Percentiles rank a stretch among this genome's conserved stretches.
Conservation (phyloP, 2,113 vertebrate genomes). For the Condylura cristata region DNA sequence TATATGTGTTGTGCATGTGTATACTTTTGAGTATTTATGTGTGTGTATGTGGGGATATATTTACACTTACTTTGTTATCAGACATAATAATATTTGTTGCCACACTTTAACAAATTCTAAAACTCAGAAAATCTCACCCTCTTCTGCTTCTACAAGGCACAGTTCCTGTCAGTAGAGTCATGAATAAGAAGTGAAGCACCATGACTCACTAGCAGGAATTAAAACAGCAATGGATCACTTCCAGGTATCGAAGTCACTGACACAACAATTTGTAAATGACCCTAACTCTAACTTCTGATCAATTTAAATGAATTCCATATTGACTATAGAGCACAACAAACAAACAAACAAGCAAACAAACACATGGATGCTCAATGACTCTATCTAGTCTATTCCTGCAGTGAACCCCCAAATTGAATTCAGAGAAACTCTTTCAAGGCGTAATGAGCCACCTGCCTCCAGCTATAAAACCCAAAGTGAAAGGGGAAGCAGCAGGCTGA, state of each 20-base stretch:
- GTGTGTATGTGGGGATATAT: no score
- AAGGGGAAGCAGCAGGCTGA: slow-evolving; percentile 9
- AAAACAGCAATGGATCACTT: neutral
- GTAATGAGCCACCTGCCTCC: slow-evolving; percentile 72
- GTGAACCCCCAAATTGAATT: slow-evolving; percentile 67
- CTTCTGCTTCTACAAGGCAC: neutral
- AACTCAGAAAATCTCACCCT: neutral
- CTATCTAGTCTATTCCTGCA: slow-evolving; percentile 47
- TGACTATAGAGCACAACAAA: neutral
- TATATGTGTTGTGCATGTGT: neutral
- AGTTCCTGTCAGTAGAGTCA: neutral
- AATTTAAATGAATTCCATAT: slow-evolving; percentile 6
- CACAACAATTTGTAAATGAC: neutral
- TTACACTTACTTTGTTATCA: neutral
- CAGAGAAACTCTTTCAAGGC: slow-evolving; percentile 49
- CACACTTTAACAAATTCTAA: neutral
- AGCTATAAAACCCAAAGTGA: slow-evolving; percentile 59
- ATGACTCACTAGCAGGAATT: neutral
- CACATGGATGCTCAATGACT: neutral
- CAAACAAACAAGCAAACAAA: neutral
- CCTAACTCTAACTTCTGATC: neutral
- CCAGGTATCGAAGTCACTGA: neutral
- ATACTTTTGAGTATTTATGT: no score
- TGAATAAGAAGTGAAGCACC: neutral
- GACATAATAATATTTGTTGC: neutral